Conservation (phyloP, 1,140 invertebrate species). For the Cotesia chilonis region DNA sequence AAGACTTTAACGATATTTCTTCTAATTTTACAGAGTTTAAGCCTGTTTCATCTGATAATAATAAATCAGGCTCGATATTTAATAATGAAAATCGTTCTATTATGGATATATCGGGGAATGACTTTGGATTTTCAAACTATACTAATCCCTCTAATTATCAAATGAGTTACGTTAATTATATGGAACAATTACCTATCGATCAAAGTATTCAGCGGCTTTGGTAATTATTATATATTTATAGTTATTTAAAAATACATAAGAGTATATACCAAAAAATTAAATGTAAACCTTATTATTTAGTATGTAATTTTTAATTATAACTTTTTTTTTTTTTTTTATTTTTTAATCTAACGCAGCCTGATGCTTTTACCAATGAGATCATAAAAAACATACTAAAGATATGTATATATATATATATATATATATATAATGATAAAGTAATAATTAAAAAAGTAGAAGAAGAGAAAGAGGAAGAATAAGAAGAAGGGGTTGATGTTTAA, state of each 20-base stretch:
- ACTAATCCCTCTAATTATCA: conserved; percentile 54
- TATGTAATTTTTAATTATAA: too few relatives aligned
- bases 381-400: conserved; percentile 19
- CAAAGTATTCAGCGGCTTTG: conserved; percentile 61
- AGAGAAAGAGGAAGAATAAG: background rate
- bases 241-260: background rate
- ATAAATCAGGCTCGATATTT: conserved; percentile 38
- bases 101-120: conserved; percentile 45
- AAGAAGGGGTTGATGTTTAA: conserved; percentile 18
- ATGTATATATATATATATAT: background rate
- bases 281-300: background rate
- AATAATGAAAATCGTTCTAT: conserved; percentile 47
- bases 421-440: background rate
- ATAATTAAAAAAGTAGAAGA: conserved; percentile 21
- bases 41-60: conserved; percentile 32
- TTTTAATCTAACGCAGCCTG: too few relatives aligned
- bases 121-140: conserved; percentile 57
- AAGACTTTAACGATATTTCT: conserved; percentile 40
- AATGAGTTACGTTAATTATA: conserved; percentile 60
- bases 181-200: conserved; percentile 56
- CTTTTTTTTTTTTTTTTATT: too few relatives aligned
- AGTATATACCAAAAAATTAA: conserved; percentile 25
- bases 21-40: conserved; percentile 48
- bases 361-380: conserved; percentile 17
- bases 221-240: conserved; percentile 42